Evolutionary conservation across 2,888 invertebrate genomes (phyloP).

Genomic region (Orthonevra nobilis): DNA sequence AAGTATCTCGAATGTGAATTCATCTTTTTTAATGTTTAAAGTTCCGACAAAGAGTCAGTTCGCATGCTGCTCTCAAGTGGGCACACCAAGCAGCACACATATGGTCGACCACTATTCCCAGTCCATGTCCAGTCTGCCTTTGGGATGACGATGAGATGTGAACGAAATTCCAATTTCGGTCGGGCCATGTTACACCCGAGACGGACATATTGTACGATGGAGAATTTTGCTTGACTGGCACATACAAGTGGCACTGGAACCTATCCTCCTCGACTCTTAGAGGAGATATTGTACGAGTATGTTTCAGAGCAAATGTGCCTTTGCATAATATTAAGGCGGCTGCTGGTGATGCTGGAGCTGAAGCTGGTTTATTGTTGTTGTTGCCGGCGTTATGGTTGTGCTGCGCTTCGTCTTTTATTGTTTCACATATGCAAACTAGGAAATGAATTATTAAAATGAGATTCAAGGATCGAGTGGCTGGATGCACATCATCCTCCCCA

Average conservation of each 20-base stretch:
- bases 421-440: constrained; percentile 68
- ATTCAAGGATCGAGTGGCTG: constrained; percentile 61
- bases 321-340: constrained; percentile 58
- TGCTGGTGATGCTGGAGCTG: constrained; percentile 16
- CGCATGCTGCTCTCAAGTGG: constrained; percentile 44
- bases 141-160: constrained; percentile 23
- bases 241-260: background rate
- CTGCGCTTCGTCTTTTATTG: constrained; percentile 59
- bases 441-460: constrained; percentile 70
- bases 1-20: background rate
- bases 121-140: constrained; percentile 1
- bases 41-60: constrained; percentile 44
- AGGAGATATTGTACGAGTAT: too few species aligned
- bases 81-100: constrained; percentile 43
- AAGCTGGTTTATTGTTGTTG: too few species aligned
- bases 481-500: constrained; percentile 34
- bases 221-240: too few species aligned
- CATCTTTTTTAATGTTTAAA: constrained; percentile 15
- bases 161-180: constrained; percentile 51
- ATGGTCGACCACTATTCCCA: too few species aligned
- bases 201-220: background rate
- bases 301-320: constrained; percentile 44
- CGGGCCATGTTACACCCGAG: constrained; percentile 44
- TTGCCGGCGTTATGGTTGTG: constrained; percentile 14
- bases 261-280: too few species aligned